Conservation (phyloP, 1,140 invertebrate genomes). For the Drosophila santomea region DNA sequence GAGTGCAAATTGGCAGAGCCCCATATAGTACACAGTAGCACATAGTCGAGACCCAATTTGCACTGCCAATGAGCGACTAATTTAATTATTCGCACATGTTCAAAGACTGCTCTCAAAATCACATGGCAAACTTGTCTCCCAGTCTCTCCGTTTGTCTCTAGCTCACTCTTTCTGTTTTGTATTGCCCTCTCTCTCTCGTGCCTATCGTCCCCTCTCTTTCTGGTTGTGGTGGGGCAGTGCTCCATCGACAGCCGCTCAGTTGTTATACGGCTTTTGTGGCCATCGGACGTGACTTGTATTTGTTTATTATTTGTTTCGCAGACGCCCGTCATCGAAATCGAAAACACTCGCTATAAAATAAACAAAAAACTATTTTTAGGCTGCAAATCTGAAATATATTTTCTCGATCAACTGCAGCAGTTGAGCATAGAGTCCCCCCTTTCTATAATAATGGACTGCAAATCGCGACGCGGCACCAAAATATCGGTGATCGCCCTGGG, state of each 20-base stretch:
- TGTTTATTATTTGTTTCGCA: slow-evolving; percentile 9
- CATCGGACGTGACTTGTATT: slow-evolving; percentile 49
- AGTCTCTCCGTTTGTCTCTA: not conserved
- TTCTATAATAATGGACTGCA: slow-evolving; percentile 70
- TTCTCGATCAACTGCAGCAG: slow-evolving; percentile 59
- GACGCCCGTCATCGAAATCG: slow-evolving; percentile 15
- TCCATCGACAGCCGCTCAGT: slow-evolving; percentile 48
- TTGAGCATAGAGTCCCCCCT: slow-evolving; percentile 4
- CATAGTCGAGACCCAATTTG: slow-evolving; percentile 20
- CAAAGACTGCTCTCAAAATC: slow-evolving; percentile 9
- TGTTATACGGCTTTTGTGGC: slow-evolving; percentile 48
- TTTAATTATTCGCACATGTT: slow-evolving; percentile 69
- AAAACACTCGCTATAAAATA: slow-evolving; percentile 53
- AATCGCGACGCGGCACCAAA: slow-evolving; percentile 81
- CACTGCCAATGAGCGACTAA: slow-evolving; percentile 40
- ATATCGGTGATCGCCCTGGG: slow-evolving; percentile 82
- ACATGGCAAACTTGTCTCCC: not conserved
- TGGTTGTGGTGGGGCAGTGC: slow-evolving; percentile 8
- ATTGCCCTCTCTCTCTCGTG: slow-evolving; percentile 14
- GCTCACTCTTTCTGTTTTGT: not conserved
- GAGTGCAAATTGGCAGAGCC: slow-evolving; percentile 8
- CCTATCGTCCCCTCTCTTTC: slow-evolving; percentile 7
- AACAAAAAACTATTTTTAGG: slow-evolving; percentile 80
- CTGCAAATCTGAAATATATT: slow-evolving; percentile 53
- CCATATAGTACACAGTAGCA: slow-evolving; percentile 18